Base-by-base conservation (phyloP, 2,888 invertebrate species). In the Brachyopa scutellaris region DNA sequence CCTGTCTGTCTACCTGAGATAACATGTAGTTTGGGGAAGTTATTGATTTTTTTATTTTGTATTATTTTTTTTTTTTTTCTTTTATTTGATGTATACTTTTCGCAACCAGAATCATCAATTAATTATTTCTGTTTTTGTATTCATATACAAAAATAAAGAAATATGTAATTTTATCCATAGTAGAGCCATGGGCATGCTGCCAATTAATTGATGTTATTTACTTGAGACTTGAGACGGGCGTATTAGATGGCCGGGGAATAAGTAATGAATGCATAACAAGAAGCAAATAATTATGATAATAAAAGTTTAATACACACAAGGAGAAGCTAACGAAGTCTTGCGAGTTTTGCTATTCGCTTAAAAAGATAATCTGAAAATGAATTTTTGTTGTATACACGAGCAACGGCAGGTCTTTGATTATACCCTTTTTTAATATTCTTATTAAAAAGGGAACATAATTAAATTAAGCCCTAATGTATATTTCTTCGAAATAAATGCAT, bases 1-100 rank as follows among this genome's bases (percentile, higher is more conserved):
- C 55, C 77, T 77, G 77, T 77, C 77, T 82, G 82, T 82, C 82
- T 82, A 82, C 77, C 82, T 82, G 80, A 53, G 76, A 76, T 80
- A 76, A 80, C 62, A 80, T 62, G 77, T 72, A 82, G 76, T 82
- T 77, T 59, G 77, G 66, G 77, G 66, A 82, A 70, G 61, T 82
- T 82, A 82, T 82, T 72, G 82, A 82, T 82, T 82, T 66, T 79
- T n/a, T n/a, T n/a, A n/a, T n/a, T n/a, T n/a, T n/a, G n/a, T n/a
- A n/a, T n/a, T n/a, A n/a, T n/a, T n/a, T n/a, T n/a, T n/a, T n/a
- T n/a, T n/a, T n/a, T n/a, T n/a, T n/a, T n/a, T n/a, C n/a, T n/a
- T 70, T 74, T 82, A 69, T 76, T 80, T 69, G 51, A 70, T 74
- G 74, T 80, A 74, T 80, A 74, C 36, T 66, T 69, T 59, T 66